Percentiles rank a stretch among this genome's conserved stretches.
Evolutionary conservation across 2,888 invertebrate genomes (phyloP).

Genomic region (Lithophane ornitopus): DNA sequence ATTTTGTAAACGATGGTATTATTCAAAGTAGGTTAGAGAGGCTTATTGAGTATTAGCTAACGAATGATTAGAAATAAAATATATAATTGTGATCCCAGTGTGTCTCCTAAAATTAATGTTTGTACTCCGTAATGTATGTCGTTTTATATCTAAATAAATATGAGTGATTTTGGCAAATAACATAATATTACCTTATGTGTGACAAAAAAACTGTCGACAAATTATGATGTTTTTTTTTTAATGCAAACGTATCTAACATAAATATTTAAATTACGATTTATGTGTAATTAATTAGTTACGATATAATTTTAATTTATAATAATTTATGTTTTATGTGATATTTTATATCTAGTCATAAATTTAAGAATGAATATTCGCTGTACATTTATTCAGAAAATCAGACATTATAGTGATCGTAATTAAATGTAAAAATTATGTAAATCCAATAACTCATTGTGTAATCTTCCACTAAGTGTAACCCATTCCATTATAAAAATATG

Average conservation of each 20-base stretch:
- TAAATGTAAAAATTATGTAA: slow-evolving; percentile 49
- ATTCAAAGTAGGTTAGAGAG: slow-evolving; percentile 59
- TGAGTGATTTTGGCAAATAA: slow-evolving; percentile 45
- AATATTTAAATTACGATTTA: slow-evolving; percentile 6
- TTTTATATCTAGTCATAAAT: slow-evolving; percentile 40
- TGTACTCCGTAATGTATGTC: slow-evolving; percentile 62
- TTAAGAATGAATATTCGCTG: slow-evolving; percentile 60
- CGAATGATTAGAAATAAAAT: slow-evolving; percentile 61
- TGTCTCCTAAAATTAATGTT: slow-evolving; percentile 76
- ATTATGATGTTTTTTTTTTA: slow-evolving; percentile 2
- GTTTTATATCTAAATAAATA: slow-evolving; percentile 53
- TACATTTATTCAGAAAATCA: slow-evolving; percentile 65
- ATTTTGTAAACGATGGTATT: slow-evolving; percentile 64
- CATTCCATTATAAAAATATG: slow-evolving; percentile 35
- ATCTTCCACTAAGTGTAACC: slow-evolving; percentile 57
- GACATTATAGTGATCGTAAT: slow-evolving; percentile 66
- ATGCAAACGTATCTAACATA: slow-evolving; percentile 4
- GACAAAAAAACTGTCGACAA: neutral
- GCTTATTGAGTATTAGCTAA: slow-evolving; percentile 67
- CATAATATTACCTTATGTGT: slow-evolving; percentile 7
- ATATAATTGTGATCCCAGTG: slow-evolving; percentile 79
- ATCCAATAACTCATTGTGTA: slow-evolving; percentile 44
- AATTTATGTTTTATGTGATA: slow-evolving; percentile 40
- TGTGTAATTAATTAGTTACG: slow-evolving; percentile 1
- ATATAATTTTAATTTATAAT: slow-evolving; percentile 5